Conservation (phyloP, 92 coral and sea anemone species). For the Desmophyllum pertusum region DNA sequence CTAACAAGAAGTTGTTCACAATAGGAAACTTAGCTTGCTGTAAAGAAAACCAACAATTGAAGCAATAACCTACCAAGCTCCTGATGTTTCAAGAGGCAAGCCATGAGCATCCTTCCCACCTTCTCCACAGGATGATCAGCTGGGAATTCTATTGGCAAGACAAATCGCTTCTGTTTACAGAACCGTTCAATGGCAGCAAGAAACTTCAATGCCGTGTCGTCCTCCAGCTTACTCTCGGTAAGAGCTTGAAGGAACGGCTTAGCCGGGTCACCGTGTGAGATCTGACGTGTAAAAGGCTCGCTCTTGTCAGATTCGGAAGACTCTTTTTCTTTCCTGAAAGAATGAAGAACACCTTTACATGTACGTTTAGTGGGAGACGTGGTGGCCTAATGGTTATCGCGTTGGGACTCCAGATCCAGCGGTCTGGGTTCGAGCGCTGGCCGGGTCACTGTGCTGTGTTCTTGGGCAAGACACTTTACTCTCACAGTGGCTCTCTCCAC, state of each 20-base stretch:
- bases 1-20: too few relatives aligned
- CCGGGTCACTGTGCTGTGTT: too few relatives aligned
- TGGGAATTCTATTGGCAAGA: slow-evolving; percentile 90
- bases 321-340: slow-evolving; percentile 74
- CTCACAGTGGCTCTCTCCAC: too few relatives aligned
- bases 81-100: slow-evolving; percentile 91
- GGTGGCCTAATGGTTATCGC: too few relatives aligned
- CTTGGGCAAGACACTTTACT: too few relatives aligned
- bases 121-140: slow-evolving; percentile 98
- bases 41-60: too few relatives aligned
- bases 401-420: too few relatives aligned
- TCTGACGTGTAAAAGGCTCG: slow-evolving; percentile 70
- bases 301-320: slow-evolving; percentile 69
- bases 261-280: slow-evolving; percentile 68
- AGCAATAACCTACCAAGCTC: slow-evolving; percentile 88
- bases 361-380: too few relatives aligned
- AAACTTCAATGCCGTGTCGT: slow-evolving; percentile 81
- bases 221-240: slow-evolving; percentile 79
- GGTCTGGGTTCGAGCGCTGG: too few relatives aligned
- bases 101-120: slow-evolving; percentile 84
- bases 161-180: slow-evolving; percentile 85
- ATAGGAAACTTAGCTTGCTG: too few relatives aligned
- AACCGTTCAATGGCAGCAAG: slow-evolving; percentile 83
- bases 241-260: slow-evolving; percentile 83
- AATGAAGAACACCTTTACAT: background rate